Base-by-base conservation (phyloP, 2,888 invertebrate species). In the Drosophila recens region DNA sequence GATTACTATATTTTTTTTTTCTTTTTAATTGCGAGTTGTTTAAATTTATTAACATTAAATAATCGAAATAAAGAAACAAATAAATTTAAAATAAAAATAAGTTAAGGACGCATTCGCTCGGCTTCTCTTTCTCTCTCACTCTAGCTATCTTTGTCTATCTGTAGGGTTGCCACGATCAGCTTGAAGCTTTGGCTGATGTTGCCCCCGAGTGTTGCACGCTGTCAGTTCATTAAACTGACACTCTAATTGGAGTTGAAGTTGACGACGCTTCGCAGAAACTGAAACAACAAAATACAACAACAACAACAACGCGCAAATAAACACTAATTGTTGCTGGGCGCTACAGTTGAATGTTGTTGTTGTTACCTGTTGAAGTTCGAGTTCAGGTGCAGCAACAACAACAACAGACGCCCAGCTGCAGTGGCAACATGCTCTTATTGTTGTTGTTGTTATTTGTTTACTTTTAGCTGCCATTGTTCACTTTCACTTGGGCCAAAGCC, bases 151-250 rank as follows among this genome's bases (percentile, higher is more conserved):
- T 40, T 51, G 17, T 30, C 20, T 46, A 10, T 20, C 57, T 30
- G 13, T 33, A 42, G 72, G 75, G 63, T 10, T 46, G 1, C 30
- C 23, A 15, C 34, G 59, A 27, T 63, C 48, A 52, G 71, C n/a
- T 36, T 33, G 34, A 11, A 34, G 58, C 46, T 36, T 17, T 11
- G 3, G 43, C 51, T 20, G 11, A 15, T 53, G 61, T 30, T 40
- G 40, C 46, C 49, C 17, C 49, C 34, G 34, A 49, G 33, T 57
- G 67, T 57, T 38, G 56, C 66, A 65, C 46, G 73, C 67, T 67
- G 89, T 81, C 87, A 87, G 84, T 84, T 84, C 89, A 89, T 89
- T 84, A 89, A 84, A 84, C 84, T 84, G 84, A 74, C 87, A 89
- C 89, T 89, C 87, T 89, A 84, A 84, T 84, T 84, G 84, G 73